Conservation (phyloP, 2,113 vertebrate genomes). For the Pitta sordida region DNA sequence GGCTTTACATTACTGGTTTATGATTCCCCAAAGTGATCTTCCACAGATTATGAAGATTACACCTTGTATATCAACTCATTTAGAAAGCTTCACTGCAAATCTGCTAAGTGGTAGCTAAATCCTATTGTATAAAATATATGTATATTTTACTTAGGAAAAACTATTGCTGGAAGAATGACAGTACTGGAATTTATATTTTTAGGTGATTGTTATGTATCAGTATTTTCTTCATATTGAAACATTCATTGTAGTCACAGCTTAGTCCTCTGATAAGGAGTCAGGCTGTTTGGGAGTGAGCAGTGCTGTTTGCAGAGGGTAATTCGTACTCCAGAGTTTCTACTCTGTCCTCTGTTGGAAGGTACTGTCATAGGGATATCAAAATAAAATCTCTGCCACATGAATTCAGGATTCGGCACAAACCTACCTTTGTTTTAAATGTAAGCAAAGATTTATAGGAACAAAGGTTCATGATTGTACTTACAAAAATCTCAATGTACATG, state of each 20-base stretch:
- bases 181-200: not conserved
- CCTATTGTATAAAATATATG: not conserved
- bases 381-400: not conserved
- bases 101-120: not conserved
- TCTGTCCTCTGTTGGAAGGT: not conserved
- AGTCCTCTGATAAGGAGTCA: not conserved
- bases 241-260: not conserved
- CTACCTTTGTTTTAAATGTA: not conserved
- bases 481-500: not conserved
- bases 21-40: not conserved
- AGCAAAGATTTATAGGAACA: not conserved
- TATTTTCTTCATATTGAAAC: not conserved
- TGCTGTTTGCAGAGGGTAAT: not conserved
- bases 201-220: not conserved
- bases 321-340: not conserved
- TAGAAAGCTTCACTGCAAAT: not conserved
- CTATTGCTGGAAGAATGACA: not conserved
- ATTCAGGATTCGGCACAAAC: not conserved
- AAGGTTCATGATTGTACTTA: not conserved
- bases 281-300: not conserved
- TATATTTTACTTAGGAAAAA: not conserved
- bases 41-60: not conserved
- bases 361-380: not conserved
- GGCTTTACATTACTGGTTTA: not conserved
- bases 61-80: not conserved